These are phyloP conservation scores for Bradysia coprophila DNA, from an alignment of 1,140 invertebrate genomes.

Conservation along the genomic window DNA sequence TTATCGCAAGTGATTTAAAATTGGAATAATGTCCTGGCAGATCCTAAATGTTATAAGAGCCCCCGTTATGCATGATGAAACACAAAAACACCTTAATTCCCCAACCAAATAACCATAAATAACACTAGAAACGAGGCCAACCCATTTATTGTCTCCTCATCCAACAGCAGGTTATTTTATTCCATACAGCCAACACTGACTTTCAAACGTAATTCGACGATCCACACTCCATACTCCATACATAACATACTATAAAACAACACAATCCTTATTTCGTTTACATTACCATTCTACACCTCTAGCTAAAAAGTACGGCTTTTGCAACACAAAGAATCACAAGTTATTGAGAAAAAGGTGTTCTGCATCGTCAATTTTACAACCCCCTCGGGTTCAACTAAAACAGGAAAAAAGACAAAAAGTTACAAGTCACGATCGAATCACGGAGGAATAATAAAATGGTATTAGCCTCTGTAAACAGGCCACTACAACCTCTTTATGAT, in stretches of 20 bases:
- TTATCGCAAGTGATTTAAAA: not conserved
- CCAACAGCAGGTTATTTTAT: too few species aligned
- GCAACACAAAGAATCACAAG: not conserved
- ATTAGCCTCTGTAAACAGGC: conserved; percentile 1
- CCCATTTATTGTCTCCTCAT: too few species aligned
- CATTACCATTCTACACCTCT: too few species aligned
- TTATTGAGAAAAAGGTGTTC: conserved; percentile 1
- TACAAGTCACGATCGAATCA: conserved; percentile 1
- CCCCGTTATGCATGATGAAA: too few species aligned
- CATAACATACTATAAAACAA: too few species aligned
- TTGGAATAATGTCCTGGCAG: not conserved
- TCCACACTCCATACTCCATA: too few species aligned
- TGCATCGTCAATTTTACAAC: conserved; percentile 1
- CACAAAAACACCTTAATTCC: not conserved
- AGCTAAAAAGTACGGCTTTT: too few species aligned
- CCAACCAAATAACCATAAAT: not conserved
- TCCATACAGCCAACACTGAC: too few species aligned
- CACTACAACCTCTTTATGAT: too few species aligned
- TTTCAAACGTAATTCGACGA: too few species aligned
- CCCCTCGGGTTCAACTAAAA: not conserved
- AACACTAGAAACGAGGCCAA: not conserved
- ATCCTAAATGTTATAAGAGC: too few species aligned
- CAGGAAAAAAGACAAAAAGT: not conserved
- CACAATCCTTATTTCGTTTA: too few species aligned
- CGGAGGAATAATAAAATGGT: not conserved